Base-by-base conservation (phyloP, 1,140 invertebrate genomes). In the Lanistes nyassanus region DNA sequence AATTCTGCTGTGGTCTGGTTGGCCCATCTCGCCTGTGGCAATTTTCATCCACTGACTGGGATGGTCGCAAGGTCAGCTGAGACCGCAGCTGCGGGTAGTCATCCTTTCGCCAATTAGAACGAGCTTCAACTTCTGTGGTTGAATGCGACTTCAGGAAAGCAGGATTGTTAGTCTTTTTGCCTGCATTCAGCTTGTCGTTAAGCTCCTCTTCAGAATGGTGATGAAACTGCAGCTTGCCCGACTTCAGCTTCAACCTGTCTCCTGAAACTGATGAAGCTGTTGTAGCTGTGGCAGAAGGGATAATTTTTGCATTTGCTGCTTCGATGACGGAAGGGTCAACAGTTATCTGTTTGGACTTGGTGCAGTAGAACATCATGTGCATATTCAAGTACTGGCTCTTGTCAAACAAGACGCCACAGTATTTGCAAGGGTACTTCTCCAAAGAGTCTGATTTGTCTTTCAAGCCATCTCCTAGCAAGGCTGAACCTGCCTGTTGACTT, bases 281-380 rank as follows among this genome's bases (percentile, higher is more conserved):
- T 47, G 42, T 47, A 47, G 42, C 9, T 9, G 42, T 16, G 19
- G 19, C 19, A 16, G 42, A 47, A 47, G 42, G 19, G 42, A 47
- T 47, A 47, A 47, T 47, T 47, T 47, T 47, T 9, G 42, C 42
- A 47, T 47, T 47, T 9, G 42, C 42, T 47, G 42, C 42, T 6
- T 47, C 42, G 19, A 47, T 47, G 42, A 47, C 42, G 19, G 42
- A 47, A 47, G 42, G 42, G 2, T 47, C 42, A 9, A 47, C 42
- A 3, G 42, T 47, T 56, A 72, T 69, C 55, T 39, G 72, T 42
- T 75, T 73, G 16, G 65, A 71, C 55, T 75, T 66, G n/a, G 75
- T 76, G 69, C 83, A 85, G 72, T 85, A 83, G 36, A 77, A 81
- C 36, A 74, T 53, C 58, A 76, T 76, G 77, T 85, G 83, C 58